These are phyloP conservation scores for Acinonyx jubatus DNA, from an alignment of 2,113 vertebrate genomes.

Conservation along the genomic window DNA sequence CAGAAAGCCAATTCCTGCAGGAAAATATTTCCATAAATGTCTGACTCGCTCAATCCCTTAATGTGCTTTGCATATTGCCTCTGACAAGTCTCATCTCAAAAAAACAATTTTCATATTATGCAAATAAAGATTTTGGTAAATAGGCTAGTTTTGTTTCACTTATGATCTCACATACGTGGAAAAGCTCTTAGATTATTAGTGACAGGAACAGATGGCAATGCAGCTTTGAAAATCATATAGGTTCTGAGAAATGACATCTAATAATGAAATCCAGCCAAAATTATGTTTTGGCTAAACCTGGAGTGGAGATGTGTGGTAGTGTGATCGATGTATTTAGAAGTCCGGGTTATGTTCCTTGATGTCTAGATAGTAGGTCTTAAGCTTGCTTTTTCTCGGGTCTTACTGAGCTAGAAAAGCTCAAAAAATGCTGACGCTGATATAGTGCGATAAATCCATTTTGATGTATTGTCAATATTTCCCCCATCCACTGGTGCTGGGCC, in stretches of 20 bases:
- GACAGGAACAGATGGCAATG: constrained; percentile 56
- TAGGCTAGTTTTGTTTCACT: constrained; percentile 59
- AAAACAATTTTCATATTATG: constrained; percentile 80
- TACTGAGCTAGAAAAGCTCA: background rate
- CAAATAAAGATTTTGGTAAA: constrained; percentile 81
- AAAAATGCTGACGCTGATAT: constrained; percentile 1
- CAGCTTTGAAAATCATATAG: constrained; percentile 60
- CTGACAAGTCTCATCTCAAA: constrained; percentile 77
- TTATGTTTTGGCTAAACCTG: constrained; percentile 49
- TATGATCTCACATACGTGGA: constrained; percentile 55
- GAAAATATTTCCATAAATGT: constrained; percentile 82
- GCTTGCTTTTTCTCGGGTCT: constrained; percentile 47
- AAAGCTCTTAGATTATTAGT: constrained; percentile 70
- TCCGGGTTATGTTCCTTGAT: constrained; percentile 15
- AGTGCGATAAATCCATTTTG: background rate
- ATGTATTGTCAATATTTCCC: background rate
- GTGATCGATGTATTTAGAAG: constrained; percentile 36
- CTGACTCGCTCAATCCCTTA: constrained; percentile 74
- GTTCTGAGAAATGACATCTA: constrained; percentile 37
- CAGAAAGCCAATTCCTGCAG: constrained; percentile 78
- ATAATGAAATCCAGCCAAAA: constrained; percentile 41
- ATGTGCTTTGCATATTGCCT: constrained; percentile 79
- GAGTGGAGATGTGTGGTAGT: background rate
- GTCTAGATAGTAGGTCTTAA: constrained; percentile 7
- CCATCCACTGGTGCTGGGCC: background rate